Base-by-base conservation (phyloP, 2,888 invertebrate genomes). In the Ochropleura plecta region DNA sequence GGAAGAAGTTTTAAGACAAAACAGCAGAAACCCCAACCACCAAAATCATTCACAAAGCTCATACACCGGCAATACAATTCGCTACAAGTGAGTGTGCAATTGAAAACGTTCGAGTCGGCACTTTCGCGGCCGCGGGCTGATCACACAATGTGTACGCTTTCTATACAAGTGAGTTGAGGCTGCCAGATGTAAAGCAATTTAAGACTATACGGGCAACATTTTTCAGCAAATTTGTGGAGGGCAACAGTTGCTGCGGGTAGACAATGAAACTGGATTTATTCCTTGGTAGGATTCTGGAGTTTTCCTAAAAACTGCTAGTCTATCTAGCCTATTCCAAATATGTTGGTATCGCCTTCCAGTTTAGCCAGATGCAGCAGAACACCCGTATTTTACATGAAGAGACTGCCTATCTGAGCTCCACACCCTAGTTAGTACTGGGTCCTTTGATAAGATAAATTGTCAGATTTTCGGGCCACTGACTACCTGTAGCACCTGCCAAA, bases 61-160 rank as follows among this genome's bases (percentile, higher is more conserved):
- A 66, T 42, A 78, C n/a, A 82, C 46, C 55, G 62, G 51, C 40
- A 67, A 68, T 73, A 76, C 67, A 73, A 78, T 75, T 82, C 75
- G 71, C 77, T 68, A 79, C 51, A 63, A 74, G 75, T 74, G 76
- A 79, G 72, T 70, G 57, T 80, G 73, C 79, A 73, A 86, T 87
- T 87, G 86, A 82, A 86, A 80, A 71, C 57, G 77, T 76, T 80
- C 60, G 20, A 64, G 70, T 78, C 69, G 49, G 42, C 78, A 82
- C 86, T 86, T 86, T 86, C 88, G 79, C 72, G 73, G 88, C 86
- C 88, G 73, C 76, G 46, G 88, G 86, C 80, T 71, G 66, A 70
- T 74, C 72, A 73, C 78, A 77, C 75, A 82, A 77, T 82, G 76
- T 84, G 71, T 73, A 69, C 76, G 74, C 87, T 86, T 87, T 86